phyloP scores from a whole-genome alignment of 1,140 invertebrate genomes.

The Drosophila ohnishii region DNA sequence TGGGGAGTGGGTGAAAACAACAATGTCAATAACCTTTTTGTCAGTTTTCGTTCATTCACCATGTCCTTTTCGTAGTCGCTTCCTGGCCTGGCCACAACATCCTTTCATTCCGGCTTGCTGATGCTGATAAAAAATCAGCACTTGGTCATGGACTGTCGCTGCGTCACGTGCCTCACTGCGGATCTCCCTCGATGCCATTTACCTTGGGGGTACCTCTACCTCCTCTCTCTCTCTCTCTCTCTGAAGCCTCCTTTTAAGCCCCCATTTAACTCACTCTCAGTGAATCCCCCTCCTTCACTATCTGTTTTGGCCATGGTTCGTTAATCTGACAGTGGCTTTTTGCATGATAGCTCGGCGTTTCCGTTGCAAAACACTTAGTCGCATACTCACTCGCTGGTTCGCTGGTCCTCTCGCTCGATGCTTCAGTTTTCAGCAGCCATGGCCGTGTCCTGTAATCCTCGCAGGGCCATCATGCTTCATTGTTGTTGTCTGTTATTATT shows the following conservation, averaged over 20 bases:
- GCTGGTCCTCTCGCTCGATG: conserved; percentile 21
- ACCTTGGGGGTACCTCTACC: conserved; percentile 40
- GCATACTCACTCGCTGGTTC: conserved; percentile 43
- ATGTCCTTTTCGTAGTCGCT: conserved; percentile 6
- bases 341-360: conserved; percentile 79
- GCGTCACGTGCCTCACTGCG: conserved; percentile 71
- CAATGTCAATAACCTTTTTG: conserved; percentile 80
- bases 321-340: conserved; percentile 80
- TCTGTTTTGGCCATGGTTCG: conserved; percentile 79
- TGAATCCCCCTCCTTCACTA: conserved; percentile 5
- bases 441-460: conserved; percentile 70
- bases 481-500: conserved; percentile 71
- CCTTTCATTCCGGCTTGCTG: conserved; percentile 52
- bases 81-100: conserved; percentile 15
- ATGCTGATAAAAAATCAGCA: conserved; percentile 75
- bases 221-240: not conserved
- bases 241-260: conserved; percentile 1
- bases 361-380: conserved; percentile 81
- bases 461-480: conserved; percentile 61
- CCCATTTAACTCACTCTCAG: conserved; percentile 2
- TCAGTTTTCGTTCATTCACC: conserved; percentile 44
- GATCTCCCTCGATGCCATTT: conserved; percentile 50
- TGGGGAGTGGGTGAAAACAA: conserved; percentile 33
- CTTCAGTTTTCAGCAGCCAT: conserved; percentile 28
- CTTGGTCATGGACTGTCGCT: conserved; percentile 80